A percentile compares a stretch with the other conserved stretches of the same genome.
These are phyloP conservation scores for Drosophila recens DNA, from an alignment of 2,888 invertebrate genomes.

Conservation along the genomic window DNA sequence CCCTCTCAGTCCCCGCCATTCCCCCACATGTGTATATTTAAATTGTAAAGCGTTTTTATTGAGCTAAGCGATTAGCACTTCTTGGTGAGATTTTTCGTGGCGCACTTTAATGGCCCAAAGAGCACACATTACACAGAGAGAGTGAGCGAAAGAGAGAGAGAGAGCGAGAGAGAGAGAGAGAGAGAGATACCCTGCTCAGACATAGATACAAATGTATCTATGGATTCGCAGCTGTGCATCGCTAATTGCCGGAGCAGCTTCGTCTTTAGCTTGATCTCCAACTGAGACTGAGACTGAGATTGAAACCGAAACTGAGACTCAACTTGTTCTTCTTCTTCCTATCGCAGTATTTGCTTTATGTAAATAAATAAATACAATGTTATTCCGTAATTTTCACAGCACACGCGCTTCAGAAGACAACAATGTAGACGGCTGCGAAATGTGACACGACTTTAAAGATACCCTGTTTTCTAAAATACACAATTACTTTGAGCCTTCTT, in stretches of 20 bases:
- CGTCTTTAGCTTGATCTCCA: constrained; percentile 26
- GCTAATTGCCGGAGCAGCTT: constrained; percentile 70
- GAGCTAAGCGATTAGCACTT: constrained; percentile 79
- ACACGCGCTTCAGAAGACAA: constrained; percentile 55
- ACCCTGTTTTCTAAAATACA: constrained; percentile 2
- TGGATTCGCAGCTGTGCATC: constrained; percentile 30
- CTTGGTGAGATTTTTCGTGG: constrained; percentile 64
- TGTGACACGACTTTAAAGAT: not conserved
- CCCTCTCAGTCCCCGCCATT: not conserved
- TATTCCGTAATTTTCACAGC: constrained; percentile 57
- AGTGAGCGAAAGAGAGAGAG: constrained; percentile 16
- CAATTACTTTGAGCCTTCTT: too few species aligned
- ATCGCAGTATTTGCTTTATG: constrained; percentile 42
- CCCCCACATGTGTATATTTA: constrained; percentile 40
- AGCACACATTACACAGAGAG: constrained; percentile 29
- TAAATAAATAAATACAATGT: constrained; percentile 63
- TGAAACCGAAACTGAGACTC: not conserved
- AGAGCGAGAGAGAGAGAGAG: not conserved
- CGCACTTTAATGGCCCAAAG: constrained; percentile 33
- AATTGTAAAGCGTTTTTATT: constrained; percentile 75
- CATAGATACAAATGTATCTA: constrained; percentile 11
- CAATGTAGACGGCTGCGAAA: constrained; percentile 1
- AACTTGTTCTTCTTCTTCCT: not conserved
- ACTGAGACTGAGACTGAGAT: not conserved
- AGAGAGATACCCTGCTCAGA: constrained; percentile 13